phyloP scores from a whole-genome alignment of 2,113 vertebrate species.

The Hydrolagus affinis region DNA sequence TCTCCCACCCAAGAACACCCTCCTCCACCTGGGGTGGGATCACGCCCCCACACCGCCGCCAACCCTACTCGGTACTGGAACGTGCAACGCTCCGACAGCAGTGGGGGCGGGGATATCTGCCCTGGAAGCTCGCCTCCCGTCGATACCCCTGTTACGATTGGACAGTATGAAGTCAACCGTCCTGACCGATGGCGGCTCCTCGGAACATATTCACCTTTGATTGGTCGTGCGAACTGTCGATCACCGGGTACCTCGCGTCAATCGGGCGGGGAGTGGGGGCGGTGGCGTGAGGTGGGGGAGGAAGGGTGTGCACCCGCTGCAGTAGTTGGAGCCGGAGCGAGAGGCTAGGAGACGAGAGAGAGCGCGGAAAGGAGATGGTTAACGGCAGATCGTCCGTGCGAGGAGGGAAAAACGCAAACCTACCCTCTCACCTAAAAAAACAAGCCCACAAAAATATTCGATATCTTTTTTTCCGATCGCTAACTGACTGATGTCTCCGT shows the following conservation, averaged over 20 bases:
- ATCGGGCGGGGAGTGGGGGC: background rate
- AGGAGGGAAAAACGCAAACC: too few species aligned
- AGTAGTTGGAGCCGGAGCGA: background rate
- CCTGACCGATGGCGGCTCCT: too few species aligned
- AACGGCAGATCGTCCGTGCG: background rate
- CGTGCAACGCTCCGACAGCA: too few species aligned
- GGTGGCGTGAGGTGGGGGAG: background rate
- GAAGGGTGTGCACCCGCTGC: too few species aligned
- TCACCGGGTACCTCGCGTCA: background rate
- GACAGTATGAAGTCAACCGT: background rate
- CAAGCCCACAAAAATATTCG: background rate
- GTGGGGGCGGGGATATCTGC: background rate
- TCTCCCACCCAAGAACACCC: background rate
- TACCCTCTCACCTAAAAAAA: slow-evolving; percentile 1
- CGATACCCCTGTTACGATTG: background rate
- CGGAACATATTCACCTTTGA: background rate
- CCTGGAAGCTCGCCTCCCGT: background rate
- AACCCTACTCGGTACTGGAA: too few species aligned
- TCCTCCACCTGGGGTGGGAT: background rate
- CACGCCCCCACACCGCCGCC: too few species aligned
- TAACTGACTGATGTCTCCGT: background rate
- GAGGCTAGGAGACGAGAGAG: background rate
- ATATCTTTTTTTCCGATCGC: background rate
- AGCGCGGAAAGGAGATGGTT: slow-evolving; percentile 26
- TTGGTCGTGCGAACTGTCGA: background rate